Conservation (phyloP, 1,140 invertebrate species). For the Cyphomyrmex costatus region DNA sequence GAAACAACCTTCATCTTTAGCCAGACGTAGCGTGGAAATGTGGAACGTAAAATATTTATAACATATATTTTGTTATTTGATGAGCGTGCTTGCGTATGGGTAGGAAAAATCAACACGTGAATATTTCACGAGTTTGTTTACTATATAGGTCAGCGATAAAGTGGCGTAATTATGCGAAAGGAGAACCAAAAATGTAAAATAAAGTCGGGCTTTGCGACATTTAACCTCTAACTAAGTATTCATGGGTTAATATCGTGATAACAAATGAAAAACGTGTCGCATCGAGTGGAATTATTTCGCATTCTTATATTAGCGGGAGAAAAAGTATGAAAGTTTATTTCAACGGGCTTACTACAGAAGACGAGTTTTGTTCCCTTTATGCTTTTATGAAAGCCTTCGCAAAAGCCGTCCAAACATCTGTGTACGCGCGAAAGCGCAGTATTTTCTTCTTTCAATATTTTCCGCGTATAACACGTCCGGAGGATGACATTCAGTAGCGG, state of each 20-base stretch:
- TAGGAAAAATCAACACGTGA: conserved; percentile 23
- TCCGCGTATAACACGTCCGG: not conserved
- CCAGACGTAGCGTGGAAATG: not conserved
- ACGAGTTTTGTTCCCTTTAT: conserved; percentile 19
- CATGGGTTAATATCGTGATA: not conserved
- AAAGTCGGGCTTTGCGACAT: not conserved
- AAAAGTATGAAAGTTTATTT: conserved; percentile 4
- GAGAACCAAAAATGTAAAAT: not conserved
- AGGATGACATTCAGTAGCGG: conserved; percentile 22
- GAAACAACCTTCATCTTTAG: conserved; percentile 23
- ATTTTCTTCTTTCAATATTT: conserved; percentile 47
- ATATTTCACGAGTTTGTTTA: conserved; percentile 41
- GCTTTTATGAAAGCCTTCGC: conserved; percentile 46
- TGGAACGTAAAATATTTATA: not conserved
- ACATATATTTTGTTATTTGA: conserved; percentile 6
- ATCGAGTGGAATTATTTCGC: not conserved
- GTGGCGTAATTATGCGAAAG: conserved; percentile 17
- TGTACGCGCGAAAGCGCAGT: conserved; percentile 8
- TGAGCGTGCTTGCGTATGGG: not conserved
- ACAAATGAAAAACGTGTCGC: not conserved
- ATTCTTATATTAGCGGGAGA: not conserved
- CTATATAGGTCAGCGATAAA: conserved; percentile 35
- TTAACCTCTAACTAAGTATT: conserved; percentile 6
- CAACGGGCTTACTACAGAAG: no score
- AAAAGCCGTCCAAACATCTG: conserved; percentile 24